phyloP scores from a whole-genome alignment of 1,140 invertebrate genomes.

The Paraescarpia echinospica region DNA sequence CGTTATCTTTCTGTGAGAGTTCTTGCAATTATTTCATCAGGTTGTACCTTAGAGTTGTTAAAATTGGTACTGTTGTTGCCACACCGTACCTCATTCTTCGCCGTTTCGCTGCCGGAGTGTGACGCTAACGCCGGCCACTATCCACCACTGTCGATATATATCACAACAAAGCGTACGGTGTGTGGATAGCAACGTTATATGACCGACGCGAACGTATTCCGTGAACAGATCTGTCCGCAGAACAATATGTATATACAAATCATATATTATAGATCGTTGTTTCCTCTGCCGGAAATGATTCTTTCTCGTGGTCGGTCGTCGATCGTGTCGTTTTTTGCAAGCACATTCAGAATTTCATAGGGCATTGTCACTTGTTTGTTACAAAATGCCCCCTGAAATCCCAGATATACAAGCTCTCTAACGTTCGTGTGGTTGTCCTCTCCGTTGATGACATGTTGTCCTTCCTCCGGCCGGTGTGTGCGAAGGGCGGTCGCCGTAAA shows the following conservation, averaged over 20 bases:
- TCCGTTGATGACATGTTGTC: background rate
- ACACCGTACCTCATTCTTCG: background rate
- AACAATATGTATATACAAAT: background rate
- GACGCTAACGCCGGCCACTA: background rate
- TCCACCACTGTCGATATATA: background rate
- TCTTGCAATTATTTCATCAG: no score
- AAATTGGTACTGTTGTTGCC: no score
- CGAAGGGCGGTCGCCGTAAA: background rate
- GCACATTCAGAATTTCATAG: background rate
- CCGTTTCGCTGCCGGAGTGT: background rate
- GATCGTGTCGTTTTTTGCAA: background rate
- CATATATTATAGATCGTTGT: background rate
- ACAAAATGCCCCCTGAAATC: slow-evolving; percentile 4
- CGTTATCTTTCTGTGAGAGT: no score
- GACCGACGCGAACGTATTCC: background rate
- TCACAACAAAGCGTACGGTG: background rate
- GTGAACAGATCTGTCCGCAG: background rate
- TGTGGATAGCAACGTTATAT: background rate
- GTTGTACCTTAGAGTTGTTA: no score
- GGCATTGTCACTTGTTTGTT: slow-evolving; percentile 5
- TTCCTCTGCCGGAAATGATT: background rate
- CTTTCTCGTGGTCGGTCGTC: background rate
- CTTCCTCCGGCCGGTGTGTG: background rate
- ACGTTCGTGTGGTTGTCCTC: background rate
- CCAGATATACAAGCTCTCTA: slow-evolving; percentile 1